Base-by-base conservation (phyloP, 1,140 invertebrate genomes). In the Papilio xuthus region DNA sequence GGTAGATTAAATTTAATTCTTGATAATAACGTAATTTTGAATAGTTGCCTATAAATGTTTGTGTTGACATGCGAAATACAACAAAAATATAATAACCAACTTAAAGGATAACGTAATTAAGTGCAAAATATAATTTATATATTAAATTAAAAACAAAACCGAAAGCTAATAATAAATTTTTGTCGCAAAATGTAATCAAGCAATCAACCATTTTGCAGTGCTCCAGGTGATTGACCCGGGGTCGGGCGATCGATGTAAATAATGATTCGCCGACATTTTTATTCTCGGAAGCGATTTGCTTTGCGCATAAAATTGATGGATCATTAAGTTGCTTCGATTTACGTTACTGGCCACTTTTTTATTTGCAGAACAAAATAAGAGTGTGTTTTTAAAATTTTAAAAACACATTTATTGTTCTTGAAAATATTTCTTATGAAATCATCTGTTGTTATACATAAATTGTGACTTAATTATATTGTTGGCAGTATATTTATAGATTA, bases 261-360 rank as follows among this genome's bases (percentile, higher is more conserved):
- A 41, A 41, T 42, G 37, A 41, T 71, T 71, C 20, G 41, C 13
- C 28, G 70, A 18, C 70, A 71, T 71, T 71, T 71, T 71, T 71
- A 71, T 71, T 71, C 70, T 71, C 70, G 70, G 70, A 71, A 71
- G 41, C 70, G 37, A 71, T 71, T 71, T 71, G 70, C n/a, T 73
- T 44, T 26, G 41, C 42, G 71, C 71, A 73, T 73, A 13, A 73
- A 73, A 47, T 47, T 73, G 71, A 73, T 73, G 42, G 41, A 47
- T 47, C 41, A 42, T 73, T 73, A 73, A 73, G 37, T 73, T 73
- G 12, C 1, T 73, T 47, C 71, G 71, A 73, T 73, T 73, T 44
- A 73, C 23, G 41, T 42, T 73, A 73, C 60, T 28, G 26, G n/a
- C 71, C 23, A 47, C 42, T 50, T 73, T n/a, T 73, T 44, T 47